Conservation (phyloP, 2,888 invertebrate genomes). For the Habroteleia sp. region DNA sequence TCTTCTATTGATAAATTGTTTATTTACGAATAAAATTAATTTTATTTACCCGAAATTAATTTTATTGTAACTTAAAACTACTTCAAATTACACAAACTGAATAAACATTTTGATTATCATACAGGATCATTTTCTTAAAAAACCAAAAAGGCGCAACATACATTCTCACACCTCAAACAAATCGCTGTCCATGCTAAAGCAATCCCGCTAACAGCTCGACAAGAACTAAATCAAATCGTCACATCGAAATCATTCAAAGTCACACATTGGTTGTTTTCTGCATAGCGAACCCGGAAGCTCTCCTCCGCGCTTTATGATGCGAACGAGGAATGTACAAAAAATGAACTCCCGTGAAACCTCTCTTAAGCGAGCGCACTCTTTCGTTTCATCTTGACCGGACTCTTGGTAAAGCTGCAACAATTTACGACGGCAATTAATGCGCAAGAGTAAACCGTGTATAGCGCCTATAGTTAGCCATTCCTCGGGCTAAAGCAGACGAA, state of each 20-base stretch:
- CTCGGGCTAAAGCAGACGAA: conserved; percentile 41
- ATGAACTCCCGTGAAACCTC: conserved; percentile 47
- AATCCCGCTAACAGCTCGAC: conserved; percentile 7
- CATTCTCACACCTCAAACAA: too few relatives aligned
- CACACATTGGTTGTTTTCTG: conserved; percentile 22
- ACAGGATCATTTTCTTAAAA: too few relatives aligned
- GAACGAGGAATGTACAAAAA: conserved; percentile 47
- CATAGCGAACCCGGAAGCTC: conserved; percentile 60
- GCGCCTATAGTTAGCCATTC: conserved; percentile 72
- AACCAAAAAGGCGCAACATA: too few relatives aligned
- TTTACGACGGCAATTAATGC: conserved; percentile 81
- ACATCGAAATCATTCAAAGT: conserved; percentile 33
- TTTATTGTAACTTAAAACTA: too few relatives aligned
- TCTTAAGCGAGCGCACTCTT: conserved; percentile 41
- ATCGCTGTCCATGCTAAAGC: too few relatives aligned
- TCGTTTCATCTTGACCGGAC: conserved; percentile 55
- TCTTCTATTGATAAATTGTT: too few relatives aligned
- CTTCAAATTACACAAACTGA: too few relatives aligned
- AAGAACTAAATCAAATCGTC: conserved; percentile 48
- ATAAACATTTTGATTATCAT: too few relatives aligned
- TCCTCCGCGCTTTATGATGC: conserved; percentile 33
- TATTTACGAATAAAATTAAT: too few relatives aligned
- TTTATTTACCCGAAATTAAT: too few relatives aligned
- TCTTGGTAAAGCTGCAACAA: conserved; percentile 76
- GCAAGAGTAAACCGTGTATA: conserved; percentile 78